Percentiles rank a stretch among this genome's conserved stretches.
Evolutionary conservation across 2,797 vertebrate species (phyloP).

Genomic region (Sebastes dallii): DNA sequence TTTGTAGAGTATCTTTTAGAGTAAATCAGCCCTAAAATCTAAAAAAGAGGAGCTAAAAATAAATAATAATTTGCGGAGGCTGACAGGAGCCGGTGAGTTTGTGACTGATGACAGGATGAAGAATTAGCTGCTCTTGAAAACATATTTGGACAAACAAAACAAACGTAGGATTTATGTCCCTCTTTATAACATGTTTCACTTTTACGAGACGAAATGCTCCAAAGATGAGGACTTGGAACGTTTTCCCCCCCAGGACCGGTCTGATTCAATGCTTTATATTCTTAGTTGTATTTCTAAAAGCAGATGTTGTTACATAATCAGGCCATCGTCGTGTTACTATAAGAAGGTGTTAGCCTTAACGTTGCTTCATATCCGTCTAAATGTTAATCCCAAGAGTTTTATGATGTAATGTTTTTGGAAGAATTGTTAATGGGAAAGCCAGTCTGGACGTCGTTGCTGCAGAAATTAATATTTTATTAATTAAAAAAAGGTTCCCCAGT

Average conservation of each 20-base stretch:
- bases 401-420: neutral
- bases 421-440: neutral
- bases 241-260: neutral
- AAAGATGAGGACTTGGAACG: neutral
- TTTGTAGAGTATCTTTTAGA: neutral
- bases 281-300: neutral
- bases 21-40: neutral
- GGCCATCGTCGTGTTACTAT: neutral
- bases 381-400: neutral
- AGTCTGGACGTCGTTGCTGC: neutral
- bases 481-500: neutral
- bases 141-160: neutral
- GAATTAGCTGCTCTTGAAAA: neutral
- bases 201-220: neutral
- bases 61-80: neutral
- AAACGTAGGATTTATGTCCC: neutral
- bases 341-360: neutral
- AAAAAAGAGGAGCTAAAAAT: neutral
- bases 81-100: neutral
- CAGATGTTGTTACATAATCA: constrained; percentile 6
- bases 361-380: neutral
- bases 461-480: neutral
- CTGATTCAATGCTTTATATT: neutral
- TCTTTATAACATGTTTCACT: neutral
- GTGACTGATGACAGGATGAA: neutral